Evolutionary conservation across 2,888 invertebrate species (phyloP), one percentile per base, ranked within the genome.

Genomic region (Trichacis sp.): DNA sequence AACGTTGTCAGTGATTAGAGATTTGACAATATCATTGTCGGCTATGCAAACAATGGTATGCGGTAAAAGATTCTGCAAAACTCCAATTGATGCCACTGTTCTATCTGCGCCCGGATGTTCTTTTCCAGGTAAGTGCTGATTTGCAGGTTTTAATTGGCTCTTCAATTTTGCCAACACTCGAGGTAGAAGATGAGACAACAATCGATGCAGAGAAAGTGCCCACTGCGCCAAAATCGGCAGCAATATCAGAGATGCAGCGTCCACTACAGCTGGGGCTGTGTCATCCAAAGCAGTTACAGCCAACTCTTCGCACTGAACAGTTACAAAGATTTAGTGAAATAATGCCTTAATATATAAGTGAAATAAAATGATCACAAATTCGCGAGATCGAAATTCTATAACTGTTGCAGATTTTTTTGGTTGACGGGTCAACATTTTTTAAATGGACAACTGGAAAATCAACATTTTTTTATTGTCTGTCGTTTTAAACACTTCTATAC

Each of bases 211-310:
- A 51, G 87, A 85, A 38, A 88, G 81, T 1, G 90, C 88, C 91
- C 91, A 91, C 73, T 88, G 86, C 0, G 89, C 89, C 62, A 91
- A 81, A 29, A 90, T 88, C 1, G 91, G 91, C 68, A 91, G 84
- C 50, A 91, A 85, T 42, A 88, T 80, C 58, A 87, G 84, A 19
- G 85, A 85, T 12, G 88, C 86, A 33, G 87, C 82, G 52, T 86
- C 85, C 9, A 88, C 85, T 4, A 91, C 89, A 61, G 83, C 82
- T 62, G 86, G 83, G 48, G 88, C 87, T 1, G 85, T 71, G 74
- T 91, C 91, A 56, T 86, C 85, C 42, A 91, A 80, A n/a, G 88
- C 87, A 12, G 85, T 86, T 59, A 89, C 80, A 8, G 89, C 85
- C 66, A 91, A 79, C 75, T 90, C 88, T 74, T 88, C 88, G 69